Percentiles rank a stretch among this genome's conserved stretches.
phyloP scores from a whole-genome alignment of 2,888 invertebrate genomes.

The Peribatodes rhomboidaria region DNA sequence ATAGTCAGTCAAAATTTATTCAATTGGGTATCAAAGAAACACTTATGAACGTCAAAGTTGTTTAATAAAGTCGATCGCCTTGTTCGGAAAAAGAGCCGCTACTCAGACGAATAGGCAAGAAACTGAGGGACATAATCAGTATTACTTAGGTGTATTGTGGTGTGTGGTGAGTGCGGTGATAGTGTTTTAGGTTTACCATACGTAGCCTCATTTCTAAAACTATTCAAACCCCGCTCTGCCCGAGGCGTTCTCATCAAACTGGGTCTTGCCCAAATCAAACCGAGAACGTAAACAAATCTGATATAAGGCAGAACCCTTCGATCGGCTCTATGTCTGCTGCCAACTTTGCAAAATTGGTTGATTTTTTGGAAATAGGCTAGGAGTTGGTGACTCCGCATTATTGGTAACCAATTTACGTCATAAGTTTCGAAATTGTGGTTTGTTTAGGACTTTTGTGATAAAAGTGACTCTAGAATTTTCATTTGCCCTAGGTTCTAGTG shows the following conservation, averaged over 20 bases:
- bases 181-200: no score
- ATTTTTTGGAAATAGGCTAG: neutral
- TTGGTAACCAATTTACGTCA: neutral
- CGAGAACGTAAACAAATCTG: conserved; percentile 19
- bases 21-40: no score
- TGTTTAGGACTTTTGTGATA: neutral
- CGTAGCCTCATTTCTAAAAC: neutral
- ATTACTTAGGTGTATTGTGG: no score
- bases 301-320: conserved; percentile 10
- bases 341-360: conserved; percentile 4
- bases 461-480: neutral
- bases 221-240: neutral
- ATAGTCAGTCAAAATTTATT: no score
- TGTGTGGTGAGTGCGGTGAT: no score
- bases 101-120: no score
- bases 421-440: neutral
- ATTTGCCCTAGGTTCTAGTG: no score
- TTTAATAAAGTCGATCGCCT: no score
- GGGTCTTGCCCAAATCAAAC: conserved; percentile 12
- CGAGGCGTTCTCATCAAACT: neutral
- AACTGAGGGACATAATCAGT: no score
- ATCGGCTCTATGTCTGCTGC: conserved; percentile 10
- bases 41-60: no score
- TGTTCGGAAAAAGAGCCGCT: no score
- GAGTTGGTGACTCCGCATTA: neutral